Percentiles rank a stretch among this genome's conserved stretches.
Evolutionary conservation across 1,140 invertebrate genomes (phyloP).

Genomic region (Reticulitermes speratus): DNA sequence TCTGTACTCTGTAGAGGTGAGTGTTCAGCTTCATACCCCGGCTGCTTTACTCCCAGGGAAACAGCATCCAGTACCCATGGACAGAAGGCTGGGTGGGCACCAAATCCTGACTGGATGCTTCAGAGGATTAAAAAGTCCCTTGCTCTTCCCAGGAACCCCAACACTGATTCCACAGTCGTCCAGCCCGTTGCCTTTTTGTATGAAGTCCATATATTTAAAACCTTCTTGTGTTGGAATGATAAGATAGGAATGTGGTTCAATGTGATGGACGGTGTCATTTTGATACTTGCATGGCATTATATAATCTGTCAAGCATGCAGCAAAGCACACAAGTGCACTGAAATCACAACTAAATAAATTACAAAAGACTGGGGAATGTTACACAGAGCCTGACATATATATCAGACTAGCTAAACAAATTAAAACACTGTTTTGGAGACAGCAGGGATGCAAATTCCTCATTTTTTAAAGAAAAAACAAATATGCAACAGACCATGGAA

Average conservation of each 20-base stretch:
- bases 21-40: too few relatives aligned
- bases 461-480: not conserved
- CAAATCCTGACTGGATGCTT: too few relatives aligned
- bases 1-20: too few relatives aligned
- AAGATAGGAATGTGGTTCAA: constrained; percentile 21
- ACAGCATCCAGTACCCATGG: too few relatives aligned
- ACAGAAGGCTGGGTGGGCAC: too few relatives aligned
- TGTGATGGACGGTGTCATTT: constrained; percentile 20
- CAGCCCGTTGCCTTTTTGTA: too few relatives aligned
- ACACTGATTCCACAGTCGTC: too few relatives aligned
- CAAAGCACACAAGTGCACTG: not conserved
- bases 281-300: not conserved
- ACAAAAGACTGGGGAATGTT: constrained; percentile 1
- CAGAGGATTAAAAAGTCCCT: too few relatives aligned
- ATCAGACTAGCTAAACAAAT: not conserved
- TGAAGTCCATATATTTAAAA: not conserved
- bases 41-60: too few relatives aligned
- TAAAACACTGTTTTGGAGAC: not conserved
- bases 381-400: not conserved
- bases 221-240: not conserved
- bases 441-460: not conserved
- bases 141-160: too few relatives aligned
- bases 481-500: not conserved
- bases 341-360: not conserved
- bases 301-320: too few relatives aligned